Evolutionary conservation across 2,888 invertebrate species (phyloP).

Genomic region (Mycalesis mineus): DNA sequence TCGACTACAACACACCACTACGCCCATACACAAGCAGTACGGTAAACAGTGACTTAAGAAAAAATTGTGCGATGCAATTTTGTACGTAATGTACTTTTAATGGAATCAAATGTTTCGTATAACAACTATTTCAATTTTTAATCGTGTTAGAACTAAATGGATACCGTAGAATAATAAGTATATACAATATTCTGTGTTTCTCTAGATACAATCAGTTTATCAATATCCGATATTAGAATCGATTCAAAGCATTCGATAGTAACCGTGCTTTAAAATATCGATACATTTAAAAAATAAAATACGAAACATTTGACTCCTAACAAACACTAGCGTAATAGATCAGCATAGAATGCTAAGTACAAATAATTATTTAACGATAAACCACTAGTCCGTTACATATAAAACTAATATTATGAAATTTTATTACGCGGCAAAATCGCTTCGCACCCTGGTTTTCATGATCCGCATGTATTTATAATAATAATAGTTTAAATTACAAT

Average conservation of each 20-base stretch:
- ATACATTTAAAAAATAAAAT: slow-evolving; percentile 19
- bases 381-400: slow-evolving; percentile 71
- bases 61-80: slow-evolving; percentile 69
- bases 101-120: slow-evolving; percentile 61
- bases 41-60: slow-evolving; percentile 64
- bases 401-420: slow-evolving; percentile 44
- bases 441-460: slow-evolving; percentile 76
- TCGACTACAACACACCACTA: slow-evolving; percentile 70
- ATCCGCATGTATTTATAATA: slow-evolving; percentile 71
- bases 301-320: slow-evolving; percentile 66
- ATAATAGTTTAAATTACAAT: slow-evolving; percentile 67
- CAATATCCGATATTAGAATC: slow-evolving; percentile 27
- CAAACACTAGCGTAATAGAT: slow-evolving; percentile 74
- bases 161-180: slow-evolving; percentile 32
- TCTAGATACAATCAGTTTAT: slow-evolving; percentile 31
- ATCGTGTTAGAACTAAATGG: slow-evolving; percentile 31
- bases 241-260: slow-evolving; percentile 30
- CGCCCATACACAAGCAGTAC: slow-evolving; percentile 66
- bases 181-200: slow-evolving; percentile 31
- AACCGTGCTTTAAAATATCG: slow-evolving; percentile 33
- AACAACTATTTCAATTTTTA: slow-evolving; percentile 26
- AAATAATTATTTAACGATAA: slow-evolving; percentile 70
- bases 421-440: slow-evolving; percentile 63
- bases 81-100: slow-evolving; percentile 59
- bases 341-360: slow-evolving; percentile 74